Evolutionary conservation across 2,888 invertebrate genomes (phyloP).

Genomic region (Byasa hedistus): DNA sequence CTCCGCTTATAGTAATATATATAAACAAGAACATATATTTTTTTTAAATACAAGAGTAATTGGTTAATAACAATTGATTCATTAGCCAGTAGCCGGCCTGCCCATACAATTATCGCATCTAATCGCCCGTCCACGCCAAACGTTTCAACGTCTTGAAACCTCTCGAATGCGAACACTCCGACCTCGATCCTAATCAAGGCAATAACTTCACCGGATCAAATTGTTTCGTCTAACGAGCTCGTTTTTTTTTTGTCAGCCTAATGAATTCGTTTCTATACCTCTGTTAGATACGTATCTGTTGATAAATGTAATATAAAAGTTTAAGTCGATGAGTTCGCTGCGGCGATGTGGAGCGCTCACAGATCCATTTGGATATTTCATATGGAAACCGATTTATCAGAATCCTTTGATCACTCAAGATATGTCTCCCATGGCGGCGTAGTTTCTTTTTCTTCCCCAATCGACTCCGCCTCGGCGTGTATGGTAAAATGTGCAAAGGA

Average conservation of each 20-base stretch:
- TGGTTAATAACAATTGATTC: background rate
- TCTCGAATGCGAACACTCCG: constrained; percentile 16
- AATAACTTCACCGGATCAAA: constrained; percentile 15
- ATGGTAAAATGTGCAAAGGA: background rate
- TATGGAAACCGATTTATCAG: constrained; percentile 54
- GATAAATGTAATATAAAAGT: constrained; percentile 44
- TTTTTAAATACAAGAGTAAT: background rate
- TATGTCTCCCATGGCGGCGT: constrained; percentile 33
- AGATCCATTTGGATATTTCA: constrained; percentile 50
- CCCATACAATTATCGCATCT: constrained; percentile 6
- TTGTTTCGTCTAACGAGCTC: constrained; percentile 28
- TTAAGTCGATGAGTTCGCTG: background rate
- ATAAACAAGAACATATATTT: background rate
- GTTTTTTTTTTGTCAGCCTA: constrained; percentile 16
- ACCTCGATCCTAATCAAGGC: constrained; percentile 27
- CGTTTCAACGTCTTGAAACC: constrained; percentile 24
- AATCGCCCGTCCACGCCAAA: constrained; percentile 11
- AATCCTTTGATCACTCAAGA: constrained; percentile 50
- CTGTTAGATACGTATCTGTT: constrained; percentile 44
- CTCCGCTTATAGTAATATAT: too few species aligned
- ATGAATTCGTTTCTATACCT: constrained; percentile 19
- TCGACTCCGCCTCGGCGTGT: constrained; percentile 1
- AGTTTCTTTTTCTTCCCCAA: constrained; percentile 32
- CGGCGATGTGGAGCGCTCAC: background rate
- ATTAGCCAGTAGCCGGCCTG: background rate